These are phyloP conservation scores for Eupithecia dodoneata DNA, from an alignment of 2,888 invertebrate genomes.

Conservation along the genomic window DNA sequence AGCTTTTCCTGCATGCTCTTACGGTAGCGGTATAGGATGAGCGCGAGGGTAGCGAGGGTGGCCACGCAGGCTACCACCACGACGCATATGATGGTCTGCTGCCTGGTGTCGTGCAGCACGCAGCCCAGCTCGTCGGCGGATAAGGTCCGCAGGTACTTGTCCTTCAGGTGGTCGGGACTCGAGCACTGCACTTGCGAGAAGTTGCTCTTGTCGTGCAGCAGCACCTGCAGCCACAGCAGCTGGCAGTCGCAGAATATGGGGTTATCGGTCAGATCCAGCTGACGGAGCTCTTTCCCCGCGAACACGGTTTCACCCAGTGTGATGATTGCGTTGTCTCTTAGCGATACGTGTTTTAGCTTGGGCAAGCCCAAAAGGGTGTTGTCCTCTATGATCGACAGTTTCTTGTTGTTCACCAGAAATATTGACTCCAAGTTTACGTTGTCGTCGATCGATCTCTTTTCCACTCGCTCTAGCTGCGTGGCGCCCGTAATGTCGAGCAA, in stretches of 20 bases:
- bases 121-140: conserved; percentile 92
- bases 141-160: conserved; percentile 87
- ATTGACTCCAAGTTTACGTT: conserved; percentile 92
- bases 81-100: conserved; percentile 91
- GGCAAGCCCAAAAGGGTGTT: conserved; percentile 91
- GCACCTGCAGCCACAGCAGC: conserved; percentile 90
- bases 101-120: conserved; percentile 90
- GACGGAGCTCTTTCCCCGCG: conserved; percentile 90
- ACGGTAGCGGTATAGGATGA: conserved; percentile 91
- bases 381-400: conserved; percentile 88
- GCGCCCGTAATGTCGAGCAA: conserved; percentile 91
- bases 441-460: conserved; percentile 90
- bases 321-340: conserved; percentile 91
- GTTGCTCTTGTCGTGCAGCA: conserved; percentile 87
- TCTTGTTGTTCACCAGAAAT: conserved; percentile 90
- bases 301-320: conserved; percentile 91
- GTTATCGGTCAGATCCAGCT: conserved; percentile 92
- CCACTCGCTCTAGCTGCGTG: conserved; percentile 87
- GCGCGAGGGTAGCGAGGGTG: conserved; percentile 87
- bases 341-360: conserved; percentile 89
- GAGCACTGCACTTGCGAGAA: conserved; percentile 89
- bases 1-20: conserved; percentile 91
- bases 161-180: conserved; percentile 88
- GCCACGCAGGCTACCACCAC: conserved; percentile 90
- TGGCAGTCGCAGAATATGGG: conserved; percentile 92